Percentiles rank a stretch among this genome's conserved stretches.
These are phyloP conservation scores for Urocitellus parryii DNA, from an alignment of 2,113 vertebrate genomes.

Conservation along the genomic window DNA sequence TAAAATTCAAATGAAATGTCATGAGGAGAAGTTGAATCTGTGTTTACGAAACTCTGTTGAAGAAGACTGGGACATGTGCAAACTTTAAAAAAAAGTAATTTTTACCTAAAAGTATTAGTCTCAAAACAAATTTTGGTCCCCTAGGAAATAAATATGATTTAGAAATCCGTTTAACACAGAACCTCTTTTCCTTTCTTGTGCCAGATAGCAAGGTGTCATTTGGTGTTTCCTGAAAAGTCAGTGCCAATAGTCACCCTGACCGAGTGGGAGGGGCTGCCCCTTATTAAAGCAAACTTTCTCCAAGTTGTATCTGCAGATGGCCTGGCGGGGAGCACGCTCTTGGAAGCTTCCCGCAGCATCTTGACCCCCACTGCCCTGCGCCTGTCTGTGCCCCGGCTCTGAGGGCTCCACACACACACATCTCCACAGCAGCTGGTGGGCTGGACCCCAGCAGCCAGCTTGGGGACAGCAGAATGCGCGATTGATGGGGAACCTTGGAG, in stretches of 20 bases:
- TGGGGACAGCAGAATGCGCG: slow-evolving; percentile 25
- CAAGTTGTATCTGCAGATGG: not conserved
- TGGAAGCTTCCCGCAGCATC: not conserved
- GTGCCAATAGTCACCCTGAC: not conserved
- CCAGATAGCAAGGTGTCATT: not conserved
- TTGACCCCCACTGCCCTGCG: not conserved
- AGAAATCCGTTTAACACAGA: not conserved
- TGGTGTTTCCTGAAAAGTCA: not conserved
- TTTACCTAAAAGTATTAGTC: not conserved
- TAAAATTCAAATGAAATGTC: not conserved
- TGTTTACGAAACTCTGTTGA: slow-evolving; percentile 8
- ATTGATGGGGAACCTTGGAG: slow-evolving; percentile 75
- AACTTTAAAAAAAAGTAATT: not conserved
- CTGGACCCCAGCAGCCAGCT: not conserved
- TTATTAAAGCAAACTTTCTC: not conserved
- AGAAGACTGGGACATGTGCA: not conserved
- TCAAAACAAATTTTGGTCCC: not conserved
- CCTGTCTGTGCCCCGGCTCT: not conserved
- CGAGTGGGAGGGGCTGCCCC: not conserved
- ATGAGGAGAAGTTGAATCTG: not conserved
- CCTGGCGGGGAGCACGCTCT: not conserved
- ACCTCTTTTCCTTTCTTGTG: not conserved
- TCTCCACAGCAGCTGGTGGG: slow-evolving; percentile 65
- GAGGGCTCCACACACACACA: not conserved
- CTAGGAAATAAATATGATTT: not conserved